phyloP scores from a whole-genome alignment of 2,113 vertebrate genomes.

The Festucalex cinctus region DNA sequence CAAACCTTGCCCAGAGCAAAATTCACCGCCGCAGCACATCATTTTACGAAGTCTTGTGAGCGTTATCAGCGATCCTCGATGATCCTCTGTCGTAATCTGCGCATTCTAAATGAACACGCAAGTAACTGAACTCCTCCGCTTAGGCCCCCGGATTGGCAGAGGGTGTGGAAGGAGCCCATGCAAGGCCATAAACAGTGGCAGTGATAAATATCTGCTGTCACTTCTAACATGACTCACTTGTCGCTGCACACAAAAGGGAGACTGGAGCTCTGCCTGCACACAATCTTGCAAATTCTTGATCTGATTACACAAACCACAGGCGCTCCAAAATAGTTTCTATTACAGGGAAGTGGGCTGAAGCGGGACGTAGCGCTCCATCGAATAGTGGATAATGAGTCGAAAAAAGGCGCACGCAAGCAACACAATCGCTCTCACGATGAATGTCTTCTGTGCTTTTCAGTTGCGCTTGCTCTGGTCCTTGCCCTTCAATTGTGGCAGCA shows the following conservation, averaged over 20 bases:
- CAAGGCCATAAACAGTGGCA: constrained; percentile 65
- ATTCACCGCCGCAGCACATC: constrained; percentile 20
- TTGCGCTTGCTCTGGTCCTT: constrained; percentile 4
- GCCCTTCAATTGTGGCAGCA: constrained; percentile 15
- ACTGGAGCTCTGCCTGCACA: constrained; percentile 35
- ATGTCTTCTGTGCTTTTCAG: constrained; percentile 26
- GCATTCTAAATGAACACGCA: constrained; percentile 19
- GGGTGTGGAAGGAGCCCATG: constrained; percentile 35
- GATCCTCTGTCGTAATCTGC: constrained; percentile 47
- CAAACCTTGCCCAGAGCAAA: constrained; percentile 37
- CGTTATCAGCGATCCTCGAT: constrained; percentile 14
- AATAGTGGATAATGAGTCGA: constrained; percentile 52
- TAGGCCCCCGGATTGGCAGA: constrained; percentile 50
- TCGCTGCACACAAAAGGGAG: constrained; percentile 52
- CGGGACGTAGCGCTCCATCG: constrained; percentile 31
- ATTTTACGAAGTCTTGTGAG: constrained; percentile 6
- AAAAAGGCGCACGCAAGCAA: constrained; percentile 21
- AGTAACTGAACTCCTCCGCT: constrained; percentile 50
- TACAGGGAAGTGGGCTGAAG: constrained; percentile 42
- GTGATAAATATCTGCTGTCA: constrained; percentile 72
- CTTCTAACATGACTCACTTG: constrained; percentile 67
- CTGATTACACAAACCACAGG: constrained; percentile 62
- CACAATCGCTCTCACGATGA: constrained; percentile 26
- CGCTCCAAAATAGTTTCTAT: constrained; percentile 58
- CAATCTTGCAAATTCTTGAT: constrained; percentile 54